Percentiles rank a stretch among this genome's conserved stretches.
These are phyloP conservation scores for Drosophila ambigua DNA, from an alignment of 1,140 invertebrate species.

Conservation along the genomic window DNA sequence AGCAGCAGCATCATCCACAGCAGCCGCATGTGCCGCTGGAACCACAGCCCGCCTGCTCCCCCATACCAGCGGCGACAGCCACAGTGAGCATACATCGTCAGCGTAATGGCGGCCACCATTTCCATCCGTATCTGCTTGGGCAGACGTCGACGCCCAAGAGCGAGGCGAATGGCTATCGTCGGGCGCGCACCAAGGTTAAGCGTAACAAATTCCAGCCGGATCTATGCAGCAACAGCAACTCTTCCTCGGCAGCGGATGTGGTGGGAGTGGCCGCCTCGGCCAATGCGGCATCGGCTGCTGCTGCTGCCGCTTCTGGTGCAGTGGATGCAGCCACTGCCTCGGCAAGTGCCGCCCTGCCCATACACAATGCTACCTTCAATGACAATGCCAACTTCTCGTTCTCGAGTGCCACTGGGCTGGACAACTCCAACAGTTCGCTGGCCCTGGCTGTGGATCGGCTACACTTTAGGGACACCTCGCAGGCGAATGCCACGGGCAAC, in stretches of 20 bases:
- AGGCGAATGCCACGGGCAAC: constrained; percentile 28
- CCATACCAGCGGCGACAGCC: constrained; percentile 10
- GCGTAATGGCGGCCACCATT: constrained; percentile 65
- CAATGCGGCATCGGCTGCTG: constrained; percentile 11
- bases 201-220: constrained; percentile 59
- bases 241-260: constrained; percentile 57
- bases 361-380: constrained; percentile 51
- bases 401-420: constrained; percentile 71
- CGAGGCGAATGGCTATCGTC: constrained; percentile 47
- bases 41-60: constrained; percentile 30
- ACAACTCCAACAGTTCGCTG: constrained; percentile 79
- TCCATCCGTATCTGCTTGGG: constrained; percentile 74
- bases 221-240: constrained; percentile 74
- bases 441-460: constrained; percentile 70
- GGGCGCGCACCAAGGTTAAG: constrained; percentile 64
- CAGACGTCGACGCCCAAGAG: constrained; percentile 81
- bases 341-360: constrained; percentile 48
- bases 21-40: constrained; percentile 24
- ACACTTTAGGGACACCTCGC: constrained; percentile 69
- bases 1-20: constrained; percentile 13
- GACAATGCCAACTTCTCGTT: constrained; percentile 82
- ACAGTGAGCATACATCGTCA: constrained; percentile 31
- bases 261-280: not conserved
- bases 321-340: constrained; percentile 2
- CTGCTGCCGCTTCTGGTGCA: constrained; percentile 9